Evolutionary conservation across 2,113 vertebrate species (phyloP).

Genomic region (Boleophthalmus pectinirostris): DNA sequence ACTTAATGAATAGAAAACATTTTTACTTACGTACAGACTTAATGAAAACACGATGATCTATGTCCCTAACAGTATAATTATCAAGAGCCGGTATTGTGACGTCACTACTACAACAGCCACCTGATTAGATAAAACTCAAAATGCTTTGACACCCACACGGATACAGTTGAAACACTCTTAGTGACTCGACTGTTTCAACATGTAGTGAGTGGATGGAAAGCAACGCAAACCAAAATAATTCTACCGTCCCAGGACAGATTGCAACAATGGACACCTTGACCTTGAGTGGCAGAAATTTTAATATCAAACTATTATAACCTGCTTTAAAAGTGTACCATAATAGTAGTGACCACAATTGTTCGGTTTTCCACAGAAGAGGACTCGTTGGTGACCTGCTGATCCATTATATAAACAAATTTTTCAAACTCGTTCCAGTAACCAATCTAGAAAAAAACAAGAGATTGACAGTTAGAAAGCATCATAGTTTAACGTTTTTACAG

Average conservation of each 20-base stretch:
- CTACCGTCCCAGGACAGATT: constrained; percentile 81
- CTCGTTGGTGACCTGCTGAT: constrained; percentile 93
- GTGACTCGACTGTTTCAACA: constrained; percentile 81
- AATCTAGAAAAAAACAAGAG: constrained; percentile 84
- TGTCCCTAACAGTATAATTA: constrained; percentile 67
- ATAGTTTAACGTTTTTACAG: constrained; percentile 26
- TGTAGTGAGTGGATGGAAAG: constrained; percentile 84
- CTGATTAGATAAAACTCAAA: constrained; percentile 74
- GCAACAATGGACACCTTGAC: constrained; percentile 79
- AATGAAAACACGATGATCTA: constrained; percentile 64
- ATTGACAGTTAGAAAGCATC: constrained; percentile 52
- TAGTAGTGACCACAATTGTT: constrained; percentile 99
- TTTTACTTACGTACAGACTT: constrained; percentile 78
- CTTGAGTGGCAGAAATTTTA: constrained; percentile 81
- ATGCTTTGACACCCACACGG: constrained; percentile 83
- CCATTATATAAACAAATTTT: constrained; percentile 91
- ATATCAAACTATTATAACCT: constrained; percentile 75
- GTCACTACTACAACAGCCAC: constrained; percentile 84
- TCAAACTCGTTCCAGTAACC: constrained; percentile 99
- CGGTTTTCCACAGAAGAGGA: constrained; percentile 95
- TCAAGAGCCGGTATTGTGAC: constrained; percentile 82
- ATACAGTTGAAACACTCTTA: constrained; percentile 82
- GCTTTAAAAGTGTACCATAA: constrained; percentile 89
- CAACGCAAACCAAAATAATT: constrained; percentile 77
- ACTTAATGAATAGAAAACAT: constrained; percentile 71